Conservation (phyloP, 2,888 invertebrate genomes). For the Mythimna loreyi region DNA sequence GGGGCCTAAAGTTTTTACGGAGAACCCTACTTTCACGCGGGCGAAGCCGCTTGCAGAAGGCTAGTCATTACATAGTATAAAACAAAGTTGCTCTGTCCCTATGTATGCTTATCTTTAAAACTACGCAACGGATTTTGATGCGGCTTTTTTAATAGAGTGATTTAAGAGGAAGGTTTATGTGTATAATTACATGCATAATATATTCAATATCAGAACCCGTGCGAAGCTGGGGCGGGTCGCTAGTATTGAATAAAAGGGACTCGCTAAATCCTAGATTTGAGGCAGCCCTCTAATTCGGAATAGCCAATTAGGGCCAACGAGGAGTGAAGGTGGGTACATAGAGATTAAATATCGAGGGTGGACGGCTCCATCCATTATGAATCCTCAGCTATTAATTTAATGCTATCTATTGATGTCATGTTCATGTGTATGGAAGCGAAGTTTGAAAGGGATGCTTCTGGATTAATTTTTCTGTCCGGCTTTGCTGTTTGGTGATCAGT, state of each 20-base stretch:
- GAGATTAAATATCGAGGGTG: conserved; percentile 17
- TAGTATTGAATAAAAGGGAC: conserved; percentile 36
- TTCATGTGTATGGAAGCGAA: neutral
- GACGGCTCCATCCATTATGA: conserved; percentile 13
- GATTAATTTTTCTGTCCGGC: neutral
- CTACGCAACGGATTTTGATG: too few species aligned
- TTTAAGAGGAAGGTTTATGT: too few species aligned
- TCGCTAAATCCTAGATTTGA: conserved; percentile 25
- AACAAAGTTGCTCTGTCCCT: too few species aligned
- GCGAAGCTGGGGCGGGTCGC: too few species aligned
- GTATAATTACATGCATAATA: too few species aligned
- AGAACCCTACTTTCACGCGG: too few species aligned
- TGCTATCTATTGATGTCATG: conserved; percentile 37
- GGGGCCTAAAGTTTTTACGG: too few species aligned
- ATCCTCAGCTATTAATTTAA: conserved; percentile 27
- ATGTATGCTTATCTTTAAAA: too few species aligned
- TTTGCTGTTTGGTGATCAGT: conserved; percentile 20
- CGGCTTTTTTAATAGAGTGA: too few species aligned
- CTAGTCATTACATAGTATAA: too few species aligned
- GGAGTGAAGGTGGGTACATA: conserved; percentile 12
- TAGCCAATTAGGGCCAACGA: conserved; percentile 15
- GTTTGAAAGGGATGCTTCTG: conserved; percentile 15
- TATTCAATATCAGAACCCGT: too few species aligned
- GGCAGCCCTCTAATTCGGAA: conserved; percentile 31
- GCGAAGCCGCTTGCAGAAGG: too few species aligned